These are phyloP conservation scores for Acanthiza pusilla DNA, from an alignment of 2,797 vertebrate genomes.

Conservation along the genomic window DNA sequence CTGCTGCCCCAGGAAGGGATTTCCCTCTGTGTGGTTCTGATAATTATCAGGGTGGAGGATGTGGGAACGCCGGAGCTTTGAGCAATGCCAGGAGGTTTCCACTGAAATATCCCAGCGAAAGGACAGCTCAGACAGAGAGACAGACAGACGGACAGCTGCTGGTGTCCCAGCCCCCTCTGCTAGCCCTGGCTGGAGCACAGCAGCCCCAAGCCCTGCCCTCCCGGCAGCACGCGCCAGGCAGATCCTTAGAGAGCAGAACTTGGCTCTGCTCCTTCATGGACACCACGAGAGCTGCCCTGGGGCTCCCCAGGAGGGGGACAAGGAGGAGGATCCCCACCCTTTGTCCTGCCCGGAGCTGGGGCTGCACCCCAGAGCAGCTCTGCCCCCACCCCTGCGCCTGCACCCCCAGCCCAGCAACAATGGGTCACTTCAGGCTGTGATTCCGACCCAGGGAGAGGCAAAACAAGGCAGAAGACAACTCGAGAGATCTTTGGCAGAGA, in stretches of 20 bases:
- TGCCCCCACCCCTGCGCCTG: no score
- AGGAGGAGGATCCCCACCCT: fast-evolving
- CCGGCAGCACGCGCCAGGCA: not conserved
- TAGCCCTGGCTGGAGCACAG: not conserved
- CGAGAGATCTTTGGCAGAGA: not conserved
- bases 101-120: not conserved
- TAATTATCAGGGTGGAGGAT: fast-evolving
- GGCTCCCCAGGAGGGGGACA: not conserved
- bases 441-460: not conserved
- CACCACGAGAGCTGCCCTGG: not conserved
- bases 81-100: not conserved
- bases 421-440: not conserved
- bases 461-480: not conserved
- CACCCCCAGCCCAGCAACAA: not conserved
- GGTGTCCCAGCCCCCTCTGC: not conserved
- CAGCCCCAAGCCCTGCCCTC: not conserved
- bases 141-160: not conserved
- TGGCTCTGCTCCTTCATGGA: not conserved
- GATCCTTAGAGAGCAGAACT: not conserved
- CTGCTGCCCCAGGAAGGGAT: not conserved
- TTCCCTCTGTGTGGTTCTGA: not conserved
- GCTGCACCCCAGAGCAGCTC: not conserved
- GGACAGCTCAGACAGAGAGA: not conserved
- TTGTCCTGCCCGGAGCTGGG: not conserved
- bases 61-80: not conserved